phyloP scores from a whole-genome alignment of 2,113 vertebrate species.

The Mola mola region DNA sequence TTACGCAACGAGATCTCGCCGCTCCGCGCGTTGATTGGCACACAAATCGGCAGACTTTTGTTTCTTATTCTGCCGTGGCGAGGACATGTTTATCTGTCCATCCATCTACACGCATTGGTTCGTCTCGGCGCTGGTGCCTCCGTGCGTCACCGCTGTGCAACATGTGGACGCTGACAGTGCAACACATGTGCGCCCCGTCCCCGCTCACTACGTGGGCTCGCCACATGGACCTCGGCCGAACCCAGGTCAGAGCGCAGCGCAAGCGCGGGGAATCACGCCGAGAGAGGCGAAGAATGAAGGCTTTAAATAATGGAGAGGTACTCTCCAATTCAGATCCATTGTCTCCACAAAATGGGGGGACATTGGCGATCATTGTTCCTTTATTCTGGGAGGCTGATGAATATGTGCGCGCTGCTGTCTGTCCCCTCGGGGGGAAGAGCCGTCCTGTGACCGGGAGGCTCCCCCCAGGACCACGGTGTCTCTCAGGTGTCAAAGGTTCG shows the following conservation, averaged over 20 bases:
- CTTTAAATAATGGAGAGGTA: constrained; percentile 60
- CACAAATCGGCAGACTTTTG: constrained; percentile 40
- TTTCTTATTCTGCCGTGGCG: neutral
- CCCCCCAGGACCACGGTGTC: constrained; percentile 77
- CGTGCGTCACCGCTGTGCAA: constrained; percentile 1
- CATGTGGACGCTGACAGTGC: neutral
- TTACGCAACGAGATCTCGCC: constrained; percentile 55
- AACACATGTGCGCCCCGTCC: neutral
- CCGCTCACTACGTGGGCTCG: neutral
- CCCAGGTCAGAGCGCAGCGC: constrained; percentile 32
- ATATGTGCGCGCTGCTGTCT: constrained; percentile 79
- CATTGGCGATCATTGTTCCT: constrained; percentile 84
- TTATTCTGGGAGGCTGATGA: constrained; percentile 82
- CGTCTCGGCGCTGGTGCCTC: too few relatives aligned
- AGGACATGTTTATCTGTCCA: constrained; percentile 1
- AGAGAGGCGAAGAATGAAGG: constrained; percentile 25
- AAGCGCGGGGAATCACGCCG: constrained; percentile 23
- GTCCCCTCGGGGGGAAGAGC: constrained; percentile 77
- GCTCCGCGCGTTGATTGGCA: constrained; percentile 49
- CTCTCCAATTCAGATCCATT: constrained; percentile 66
- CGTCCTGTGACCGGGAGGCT: constrained; percentile 48
- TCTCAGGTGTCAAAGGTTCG: constrained; percentile 83
- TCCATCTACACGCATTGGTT: neutral
- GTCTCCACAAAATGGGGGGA: constrained; percentile 68
- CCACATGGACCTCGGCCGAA: neutral